Evolutionary conservation across 53 echinoderm and acorn worm species (phyloP).

Genomic region (Paelopatides confundens): DNA sequence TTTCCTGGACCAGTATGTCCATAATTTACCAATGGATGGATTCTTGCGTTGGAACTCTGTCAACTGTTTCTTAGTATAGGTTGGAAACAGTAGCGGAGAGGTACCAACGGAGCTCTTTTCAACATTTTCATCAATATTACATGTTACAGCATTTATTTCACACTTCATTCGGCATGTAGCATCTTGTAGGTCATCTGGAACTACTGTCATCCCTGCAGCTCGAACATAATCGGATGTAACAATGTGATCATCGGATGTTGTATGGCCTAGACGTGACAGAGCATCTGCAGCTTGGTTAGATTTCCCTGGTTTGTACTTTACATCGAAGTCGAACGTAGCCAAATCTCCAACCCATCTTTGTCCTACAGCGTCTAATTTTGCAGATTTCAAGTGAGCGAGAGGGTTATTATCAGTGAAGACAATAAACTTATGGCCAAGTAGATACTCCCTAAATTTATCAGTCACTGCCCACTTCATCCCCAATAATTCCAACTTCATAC

Average conservation of each 20-base stretch:
- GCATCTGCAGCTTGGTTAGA: constrained; percentile 41
- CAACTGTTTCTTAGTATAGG: neutral
- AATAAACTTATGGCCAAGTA: constrained; percentile 45
- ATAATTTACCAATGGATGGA: no score
- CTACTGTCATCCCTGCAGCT: neutral
- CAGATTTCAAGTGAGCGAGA: constrained; percentile 55
- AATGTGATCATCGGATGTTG: neutral
- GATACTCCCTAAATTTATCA: constrained; percentile 61
- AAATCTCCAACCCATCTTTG: constrained; percentile 58
- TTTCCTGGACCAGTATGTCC: no score
- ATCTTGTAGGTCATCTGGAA: neutral
- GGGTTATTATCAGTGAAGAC: constrained; percentile 67
- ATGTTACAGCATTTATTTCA: no score
- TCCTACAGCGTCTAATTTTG: constrained; percentile 51
- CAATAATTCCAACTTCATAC: constrained; percentile 33
- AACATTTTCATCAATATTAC: no score
- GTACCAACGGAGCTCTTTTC: neutral
- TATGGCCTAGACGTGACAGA: constrained; percentile 1
- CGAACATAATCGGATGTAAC: neutral
- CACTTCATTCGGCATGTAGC: no score
- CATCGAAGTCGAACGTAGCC: constrained; percentile 52
- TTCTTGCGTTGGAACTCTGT: neutral
- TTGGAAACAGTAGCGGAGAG: neutral
- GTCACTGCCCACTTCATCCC: constrained; percentile 58
- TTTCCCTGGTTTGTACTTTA: constrained; percentile 32